Evolutionary conservation across 1,140 invertebrate species (phyloP), one percentile per base, ranked within the genome.

Genomic region (Drosophila neocordata): DNA sequence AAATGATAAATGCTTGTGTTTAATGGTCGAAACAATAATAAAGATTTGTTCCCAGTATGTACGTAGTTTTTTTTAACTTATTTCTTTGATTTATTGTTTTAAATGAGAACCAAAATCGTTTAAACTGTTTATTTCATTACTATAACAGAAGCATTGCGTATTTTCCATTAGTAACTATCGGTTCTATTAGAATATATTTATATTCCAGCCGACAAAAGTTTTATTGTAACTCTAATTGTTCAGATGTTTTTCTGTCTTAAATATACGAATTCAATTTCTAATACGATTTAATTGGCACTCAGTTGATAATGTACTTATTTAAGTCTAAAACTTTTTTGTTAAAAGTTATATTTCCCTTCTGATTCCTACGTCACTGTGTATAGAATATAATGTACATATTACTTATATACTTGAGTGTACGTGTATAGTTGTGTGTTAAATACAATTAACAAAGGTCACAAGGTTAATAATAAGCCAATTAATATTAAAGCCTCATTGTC

Each of bases 371-470:
- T 8, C 15, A 48, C 1, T 48, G 41, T 2, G 41, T 15, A 2
- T 31, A 6, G 4, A 24, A 1, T 31, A 6, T 31, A 24, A 1
- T 24, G 8, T 8, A 13, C 48, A 20, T 44, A 18, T 13, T 34
- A 15, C 13, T 48, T 59, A 44, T 52, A 20, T 24, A 53, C 15
- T 79, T 13, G 6, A 11, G 24, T 27, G 22, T 8, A 37, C 48
- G 38, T 57, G 20, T 11, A 24, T 27, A 18, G 63, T 70, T 35
- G 57, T 64, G 9, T 56, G 35, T 56, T 79, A 52, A 68, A 69
- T 51, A 52, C 64, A 87, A 83, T 87, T 82, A 77, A 73, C 70
- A 73, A 58, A 83, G 83, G 83, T 88, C 73, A 65, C 61, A 68
- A 70, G 63, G 83, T 87, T 87, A 87, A 87, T 82, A 75, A 74